These are phyloP conservation scores for Dinothrombium tinctorium DNA, from an alignment of 1,140 invertebrate genomes.

Conservation along the genomic window DNA sequence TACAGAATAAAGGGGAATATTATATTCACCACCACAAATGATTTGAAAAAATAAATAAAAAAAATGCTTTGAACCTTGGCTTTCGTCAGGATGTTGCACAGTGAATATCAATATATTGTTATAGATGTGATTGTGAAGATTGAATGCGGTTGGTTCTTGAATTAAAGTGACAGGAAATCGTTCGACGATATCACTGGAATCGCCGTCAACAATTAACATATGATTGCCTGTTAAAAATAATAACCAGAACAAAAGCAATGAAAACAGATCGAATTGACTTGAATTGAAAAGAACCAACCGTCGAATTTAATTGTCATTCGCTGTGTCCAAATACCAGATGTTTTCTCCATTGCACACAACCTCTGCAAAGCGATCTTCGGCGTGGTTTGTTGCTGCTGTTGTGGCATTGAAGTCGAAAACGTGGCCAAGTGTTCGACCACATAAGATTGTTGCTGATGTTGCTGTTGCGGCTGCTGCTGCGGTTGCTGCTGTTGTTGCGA, in stretches of 20 bases:
- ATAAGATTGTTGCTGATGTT: no score
- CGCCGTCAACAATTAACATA: slow-evolving; percentile 12
- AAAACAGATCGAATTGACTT: neutral
- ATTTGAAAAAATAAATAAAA: neutral
- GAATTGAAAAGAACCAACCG: slow-evolving; percentile 1
- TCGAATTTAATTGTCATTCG: slow-evolving; percentile 38
- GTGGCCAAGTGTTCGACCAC: slow-evolving; percentile 85
- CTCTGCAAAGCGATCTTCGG: slow-evolving; percentile 69
- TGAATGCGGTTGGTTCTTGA: slow-evolving; percentile 83
- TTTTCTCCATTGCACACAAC: slow-evolving; percentile 82
- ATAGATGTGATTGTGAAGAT: slow-evolving; percentile 83
- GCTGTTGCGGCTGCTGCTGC: no score
- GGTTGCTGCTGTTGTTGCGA: no score
- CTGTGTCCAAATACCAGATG: slow-evolving; percentile 91
- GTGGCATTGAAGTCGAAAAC: slow-evolving; percentile 59
- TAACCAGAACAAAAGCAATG: neutral
- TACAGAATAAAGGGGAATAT: neutral
- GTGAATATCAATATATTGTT: slow-evolving; percentile 96
- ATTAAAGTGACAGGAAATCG: slow-evolving; percentile 74
- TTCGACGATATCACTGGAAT: slow-evolving; percentile 51
- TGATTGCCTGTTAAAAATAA: slow-evolving; percentile 27
- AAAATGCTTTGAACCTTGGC: slow-evolving; percentile 5
- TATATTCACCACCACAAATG: neutral
- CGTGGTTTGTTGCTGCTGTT: slow-evolving; percentile 4
- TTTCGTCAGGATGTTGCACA: slow-evolving; percentile 27